Base-by-base conservation (phyloP, 2,888 invertebrate species). In the Netelia melanura region DNA sequence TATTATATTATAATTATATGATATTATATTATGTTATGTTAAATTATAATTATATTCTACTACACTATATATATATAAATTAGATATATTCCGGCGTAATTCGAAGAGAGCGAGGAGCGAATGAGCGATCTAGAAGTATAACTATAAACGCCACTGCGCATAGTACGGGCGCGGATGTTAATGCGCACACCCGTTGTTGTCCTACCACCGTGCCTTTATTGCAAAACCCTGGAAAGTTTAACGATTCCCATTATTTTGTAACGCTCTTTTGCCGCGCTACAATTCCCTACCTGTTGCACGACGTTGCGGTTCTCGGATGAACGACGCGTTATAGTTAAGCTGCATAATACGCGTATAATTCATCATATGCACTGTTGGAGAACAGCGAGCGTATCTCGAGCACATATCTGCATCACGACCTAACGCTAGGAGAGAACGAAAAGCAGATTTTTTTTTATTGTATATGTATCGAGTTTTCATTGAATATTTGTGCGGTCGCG, bases 201-300 rank as follows among this genome's bases (percentile, higher is more conserved):
- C 72, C 81, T 58, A 76, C 68, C 48, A 70, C 84, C 81, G 87
- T 71, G 86, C 54, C 80, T 84, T 78, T 85, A 86, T 92, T 92
- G 89, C 91, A 88, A 91, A 90, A 90, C 71, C 87, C 84, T 88
- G 88, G 91, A 91, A 92, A 92, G 90, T 92, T 89, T 90, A 91
- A 91, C 90, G 90, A 91, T 91, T 90, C 90, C 81, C 86, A 89
- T 92, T 90, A 91, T 91, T 91, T 89, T 89, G 89, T 87, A 90
- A 90, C 87, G 85, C 87, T 85, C 86, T 86, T 85, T 82, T 88
- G 87, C 81, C 84, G 85, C 80, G 74, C 71, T 86, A 82, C 75
- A 76, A 48, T 71, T 70, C 74, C 71, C 80, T 76, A 68, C 68
- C 43, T 68, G 43, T 72, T 62, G 38, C 25, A 48, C 56, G 48